Base-by-base conservation (phyloP, 2,888 invertebrate genomes). In the Cantharis rustica region DNA sequence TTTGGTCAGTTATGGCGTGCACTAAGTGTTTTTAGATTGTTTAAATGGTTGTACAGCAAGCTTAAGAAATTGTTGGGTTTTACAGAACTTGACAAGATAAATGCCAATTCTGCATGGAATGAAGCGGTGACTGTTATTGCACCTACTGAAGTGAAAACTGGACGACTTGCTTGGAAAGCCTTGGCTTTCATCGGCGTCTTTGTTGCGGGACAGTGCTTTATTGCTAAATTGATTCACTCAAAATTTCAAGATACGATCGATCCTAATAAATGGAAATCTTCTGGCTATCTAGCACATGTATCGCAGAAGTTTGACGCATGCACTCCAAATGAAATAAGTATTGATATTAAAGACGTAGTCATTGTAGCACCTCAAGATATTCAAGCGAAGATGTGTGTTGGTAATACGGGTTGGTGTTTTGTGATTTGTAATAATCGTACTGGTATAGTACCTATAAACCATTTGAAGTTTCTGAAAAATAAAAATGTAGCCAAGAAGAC, bases 241-340 rank as follows among this genome's bases (percentile, higher is more conserved):
- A 47, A 47, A 47, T 47, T 47, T n/a, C 0, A n/a, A 47, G n/a
- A 47, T 7, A n/a, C n/a, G 47, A n/a, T 47, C 4, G 7, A 47
- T 47, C 47, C n/a, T 9, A 9, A n/a, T 0, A 47, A 47, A 9
- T 47, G 47, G 47, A n/a, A n/a, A 47, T 7, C 7, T 7, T 2
- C n/a, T 47, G 47, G 47, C 1, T n/a, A 5, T 2, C 1, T 2
- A 0, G 5, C 47, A n/a, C 0, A 0, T 2, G 47, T 9, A 9
- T 7, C 0, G 7, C 7, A 7, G 0, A n/a, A 7, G 0, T n/a
- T 47, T n/a, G 7, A n/a, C 0, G 47, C 47, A n/a, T 0, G 7
- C n/a, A 2, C 7, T 47, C n/a, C 7, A n/a, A n/a, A n/a, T n/a
- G 47, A 47, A n/a, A n/a, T 47, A 9, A 47, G n/a, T n/a, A 0